Base-by-base conservation (phyloP, 37 sponge, comb jelly and placozoan genomes). In the Ephydatia muelleri region DNA sequence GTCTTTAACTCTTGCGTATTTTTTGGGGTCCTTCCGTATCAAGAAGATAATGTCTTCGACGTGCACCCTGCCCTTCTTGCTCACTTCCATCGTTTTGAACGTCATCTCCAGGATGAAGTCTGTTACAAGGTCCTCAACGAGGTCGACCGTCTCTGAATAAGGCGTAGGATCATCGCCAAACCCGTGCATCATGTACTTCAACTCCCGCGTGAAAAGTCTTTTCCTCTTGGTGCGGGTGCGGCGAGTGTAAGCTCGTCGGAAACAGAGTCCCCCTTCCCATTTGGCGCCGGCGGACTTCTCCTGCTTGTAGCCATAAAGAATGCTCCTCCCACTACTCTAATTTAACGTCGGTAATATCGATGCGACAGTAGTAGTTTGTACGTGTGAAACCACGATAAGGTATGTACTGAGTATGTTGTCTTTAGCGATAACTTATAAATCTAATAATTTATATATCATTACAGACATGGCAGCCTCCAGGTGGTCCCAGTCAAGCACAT, bases 101-200 rank as follows among this genome's bases (percentile, higher is more conserved):
- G 94, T 97, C 93, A 91, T 93, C 32, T 95, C 97, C 11, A 86
- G 83, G 26, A 97, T 81, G 81, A 92, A 97, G 19, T 95, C 86
- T 0, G 95, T 73, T 19, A 91, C 97, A 31, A 99, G 48, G 71
- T 99, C 99, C 49, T 99, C 99, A 30, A 99, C 80, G 14, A 97
- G 82, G 21, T 95, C 95, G 16, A 95, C 93, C 26, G 97, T 94
- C 49, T 99, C 97, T 14, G 84, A 78, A 66, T 99, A 97, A 38
- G 99, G 97, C 47, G 74, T 89, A 8, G 90, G 70, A 32, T 99
- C 97, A 74, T 99, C 99, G 28, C 99, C 99, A 89, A 99, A 99
- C 0, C 99, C 99, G 77, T 97, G 96, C 93, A 99, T 97, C 97
- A 99, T 99, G 70, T 79, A 92, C 78, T 88, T 88, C 29, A 94